Conservation (phyloP, 2,113 vertebrate species). For the Stigmatopora argus region DNA sequence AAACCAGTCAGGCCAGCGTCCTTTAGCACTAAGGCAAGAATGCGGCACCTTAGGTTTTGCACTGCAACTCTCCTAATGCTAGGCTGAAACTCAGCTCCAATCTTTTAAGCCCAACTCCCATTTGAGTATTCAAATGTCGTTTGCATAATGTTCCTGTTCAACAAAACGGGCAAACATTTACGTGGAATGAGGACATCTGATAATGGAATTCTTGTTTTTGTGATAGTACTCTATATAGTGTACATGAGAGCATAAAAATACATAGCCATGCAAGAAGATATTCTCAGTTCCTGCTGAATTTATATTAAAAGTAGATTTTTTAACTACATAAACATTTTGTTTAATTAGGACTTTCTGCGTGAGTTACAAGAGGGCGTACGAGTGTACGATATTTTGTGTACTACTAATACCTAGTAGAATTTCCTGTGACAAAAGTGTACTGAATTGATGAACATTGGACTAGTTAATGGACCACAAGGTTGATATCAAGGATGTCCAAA, state of each 20-base stretch:
- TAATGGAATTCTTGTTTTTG: background rate
- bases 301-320: background rate
- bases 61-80: conserved; percentile 34
- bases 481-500: background rate
- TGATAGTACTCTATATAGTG: background rate
- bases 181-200: background rate
- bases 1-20: conserved; percentile 30
- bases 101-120: conserved; percentile 12
- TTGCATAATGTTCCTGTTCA: conserved; percentile 40
- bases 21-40: conserved; percentile 42
- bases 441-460: background rate
- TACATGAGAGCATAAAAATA: background rate
- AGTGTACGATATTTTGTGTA: background rate
- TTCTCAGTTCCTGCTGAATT: background rate
- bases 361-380: background rate
- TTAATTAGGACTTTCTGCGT: background rate
- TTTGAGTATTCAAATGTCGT: conserved; percentile 55
- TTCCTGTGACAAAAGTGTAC: background rate
- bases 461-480: background rate
- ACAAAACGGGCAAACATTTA: background rate
- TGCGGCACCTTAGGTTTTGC: conserved; percentile 27
- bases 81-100: conserved; percentile 25
- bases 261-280: background rate
- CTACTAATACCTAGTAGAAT: background rate
- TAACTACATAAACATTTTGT: background rate